A percentile compares a stretch with the other conserved stretches of the same genome.
These are phyloP conservation scores for Myopa testacea DNA, from an alignment of 2,888 invertebrate genomes.

Conservation along the genomic window DNA sequence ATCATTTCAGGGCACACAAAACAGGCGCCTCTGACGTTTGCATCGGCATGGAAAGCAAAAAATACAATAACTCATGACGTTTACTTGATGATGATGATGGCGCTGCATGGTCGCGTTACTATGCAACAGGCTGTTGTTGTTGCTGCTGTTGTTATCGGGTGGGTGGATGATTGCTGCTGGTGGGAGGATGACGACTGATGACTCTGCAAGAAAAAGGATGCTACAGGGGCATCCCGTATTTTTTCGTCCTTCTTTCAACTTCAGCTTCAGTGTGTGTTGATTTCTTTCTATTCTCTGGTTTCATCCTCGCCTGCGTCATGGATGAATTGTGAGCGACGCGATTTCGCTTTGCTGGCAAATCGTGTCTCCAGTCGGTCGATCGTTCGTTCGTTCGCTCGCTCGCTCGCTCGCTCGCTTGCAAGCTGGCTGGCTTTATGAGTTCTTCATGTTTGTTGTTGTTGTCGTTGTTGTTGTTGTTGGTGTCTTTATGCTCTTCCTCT, in stretches of 20 bases:
- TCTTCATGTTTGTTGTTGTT: background rate
- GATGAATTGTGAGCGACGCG: conserved; percentile 4
- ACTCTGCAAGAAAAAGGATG: background rate
- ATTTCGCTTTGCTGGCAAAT: conserved; percentile 3
- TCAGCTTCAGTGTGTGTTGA: background rate
- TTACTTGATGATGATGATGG: background rate
- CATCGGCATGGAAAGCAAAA: conserved; percentile 3
- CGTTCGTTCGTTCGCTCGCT: conserved; percentile 2
- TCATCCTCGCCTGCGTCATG: background rate
- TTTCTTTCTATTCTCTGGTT: background rate
- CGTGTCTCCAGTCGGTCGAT: no score
- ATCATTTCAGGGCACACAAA: no score
- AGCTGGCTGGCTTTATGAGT: background rate
- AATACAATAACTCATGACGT: conserved; percentile 12
- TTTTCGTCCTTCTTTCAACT: background rate
- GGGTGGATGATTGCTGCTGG: background rate
- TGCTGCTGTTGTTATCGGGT: background rate
- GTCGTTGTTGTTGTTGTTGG: conserved; percentile 17
- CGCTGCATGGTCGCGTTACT: conserved; percentile 3
- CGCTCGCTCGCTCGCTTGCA: background rate
- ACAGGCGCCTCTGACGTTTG: background rate
- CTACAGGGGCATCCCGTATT: conserved; percentile 24
- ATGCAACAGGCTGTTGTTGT: conserved; percentile 34
- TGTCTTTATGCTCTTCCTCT: background rate
- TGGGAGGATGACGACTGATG: background rate